Evolutionary conservation across 2,797 vertebrate species (phyloP).

Genomic region (Percopsis omiscomaycus): DNA sequence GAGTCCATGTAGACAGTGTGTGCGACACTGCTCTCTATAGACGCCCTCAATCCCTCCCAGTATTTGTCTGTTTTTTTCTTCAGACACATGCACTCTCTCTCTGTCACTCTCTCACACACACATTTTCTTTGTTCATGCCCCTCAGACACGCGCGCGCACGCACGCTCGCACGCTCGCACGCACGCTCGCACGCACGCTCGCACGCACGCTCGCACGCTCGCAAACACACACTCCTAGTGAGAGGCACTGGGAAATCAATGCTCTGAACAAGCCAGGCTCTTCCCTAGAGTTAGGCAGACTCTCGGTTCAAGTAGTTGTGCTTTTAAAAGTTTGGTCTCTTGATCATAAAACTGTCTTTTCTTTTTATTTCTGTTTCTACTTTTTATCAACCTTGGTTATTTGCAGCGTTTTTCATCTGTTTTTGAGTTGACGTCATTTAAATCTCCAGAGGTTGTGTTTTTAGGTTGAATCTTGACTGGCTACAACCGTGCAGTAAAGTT

Average conservation of each 20-base stretch:
- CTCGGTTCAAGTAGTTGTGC: constrained; percentile 27
- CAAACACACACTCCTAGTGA: background rate
- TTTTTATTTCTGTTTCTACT: constrained; percentile 11
- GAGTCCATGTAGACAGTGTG: constrained; percentile 36
- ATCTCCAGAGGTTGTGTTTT: background rate
- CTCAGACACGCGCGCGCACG: background rate
- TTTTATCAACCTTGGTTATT: constrained; percentile 11
- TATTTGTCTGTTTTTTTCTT: no score
- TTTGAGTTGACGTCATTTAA: background rate
- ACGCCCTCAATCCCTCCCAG: background rate
- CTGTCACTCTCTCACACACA: background rate
- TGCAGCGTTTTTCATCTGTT: background rate
- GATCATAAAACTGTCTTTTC: constrained; percentile 24
- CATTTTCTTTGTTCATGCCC: background rate
- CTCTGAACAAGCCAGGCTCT: constrained; percentile 28
- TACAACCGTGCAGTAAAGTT: background rate
- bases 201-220: constrained; percentile 9
- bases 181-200: constrained; percentile 11
- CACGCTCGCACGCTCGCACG: background rate
- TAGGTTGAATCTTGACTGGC: background rate
- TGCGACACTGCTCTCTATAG: constrained; percentile 23
- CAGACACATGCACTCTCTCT: no score
- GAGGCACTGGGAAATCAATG: constrained; percentile 46
- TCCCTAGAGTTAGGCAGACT: constrained; percentile 26
- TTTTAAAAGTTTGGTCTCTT: constrained; percentile 46